Percentiles rank a stretch among this genome's conserved stretches.
phyloP scores from a whole-genome alignment of 2,888 invertebrate species.

The Drosophila anceps region DNA sequence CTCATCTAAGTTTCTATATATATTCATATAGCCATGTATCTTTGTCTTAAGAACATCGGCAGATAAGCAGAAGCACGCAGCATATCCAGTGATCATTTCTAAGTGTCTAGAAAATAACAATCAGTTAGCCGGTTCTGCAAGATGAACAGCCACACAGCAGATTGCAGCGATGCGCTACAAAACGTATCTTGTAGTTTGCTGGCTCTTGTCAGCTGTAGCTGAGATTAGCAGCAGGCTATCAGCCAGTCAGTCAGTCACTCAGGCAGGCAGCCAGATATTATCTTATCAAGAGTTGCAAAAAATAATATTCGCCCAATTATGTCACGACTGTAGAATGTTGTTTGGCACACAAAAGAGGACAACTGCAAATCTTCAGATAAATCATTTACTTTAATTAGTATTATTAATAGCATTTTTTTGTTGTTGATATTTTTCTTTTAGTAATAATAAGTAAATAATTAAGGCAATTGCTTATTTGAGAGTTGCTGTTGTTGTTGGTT shows the following conservation, averaged over 20 bases:
- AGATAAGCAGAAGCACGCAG: slow-evolving; percentile 66
- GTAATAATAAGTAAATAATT: slow-evolving; percentile 27
- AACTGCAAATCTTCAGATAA: slow-evolving; percentile 23
- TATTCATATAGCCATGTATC: background rate
- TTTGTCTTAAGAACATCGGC: slow-evolving; percentile 18
- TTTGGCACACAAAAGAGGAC: slow-evolving; percentile 33
- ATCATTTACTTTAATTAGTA: slow-evolving; percentile 60
- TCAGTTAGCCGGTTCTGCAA: slow-evolving; percentile 78
- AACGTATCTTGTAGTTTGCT: slow-evolving; percentile 45
- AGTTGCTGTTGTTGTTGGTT: slow-evolving; percentile 21
- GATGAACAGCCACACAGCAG: slow-evolving; percentile 34
- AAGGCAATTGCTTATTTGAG: slow-evolving; percentile 37
- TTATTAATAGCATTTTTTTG: slow-evolving; percentile 47
- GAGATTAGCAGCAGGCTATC: slow-evolving; percentile 47
- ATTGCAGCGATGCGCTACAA: slow-evolving; percentile 70
- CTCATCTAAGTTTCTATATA: slow-evolving; percentile 12
- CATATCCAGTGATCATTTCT: slow-evolving; percentile 32
- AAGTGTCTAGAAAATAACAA: slow-evolving; percentile 26
- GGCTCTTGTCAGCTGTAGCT: slow-evolving; percentile 57
- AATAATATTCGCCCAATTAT: slow-evolving; percentile 65
- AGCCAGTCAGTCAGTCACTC: slow-evolving; percentile 18
- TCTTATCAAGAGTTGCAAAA: slow-evolving; percentile 64
- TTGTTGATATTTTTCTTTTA: slow-evolving; percentile 14
- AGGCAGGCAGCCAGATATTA: slow-evolving; percentile 32
- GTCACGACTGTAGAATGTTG: slow-evolving; percentile 65